These are phyloP conservation scores for Scartelaos histophorus DNA, from an alignment of 2,113 vertebrate genomes.

Conservation along the genomic window DNA sequence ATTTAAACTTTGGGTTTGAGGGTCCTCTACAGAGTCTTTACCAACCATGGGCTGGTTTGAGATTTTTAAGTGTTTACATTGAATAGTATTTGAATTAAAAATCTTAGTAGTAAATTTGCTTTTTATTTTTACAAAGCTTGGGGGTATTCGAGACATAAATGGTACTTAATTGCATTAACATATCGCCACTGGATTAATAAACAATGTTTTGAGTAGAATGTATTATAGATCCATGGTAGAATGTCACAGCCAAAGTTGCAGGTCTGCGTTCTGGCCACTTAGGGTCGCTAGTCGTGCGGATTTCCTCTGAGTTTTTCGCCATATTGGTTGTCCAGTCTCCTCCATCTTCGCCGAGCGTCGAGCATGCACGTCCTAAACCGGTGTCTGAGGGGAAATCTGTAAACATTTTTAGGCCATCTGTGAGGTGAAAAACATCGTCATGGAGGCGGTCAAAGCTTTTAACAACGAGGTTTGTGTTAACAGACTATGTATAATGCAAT, in stretches of 20 bases:
- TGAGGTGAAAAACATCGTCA: constrained; percentile 55
- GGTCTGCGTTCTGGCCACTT: constrained; percentile 16
- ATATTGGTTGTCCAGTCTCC: constrained; percentile 74
- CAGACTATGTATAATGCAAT: constrained; percentile 3
- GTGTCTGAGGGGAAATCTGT: constrained; percentile 58
- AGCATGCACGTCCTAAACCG: constrained; percentile 69
- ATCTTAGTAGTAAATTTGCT: too few species aligned
- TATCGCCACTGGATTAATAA: too few species aligned
- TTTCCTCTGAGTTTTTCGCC: constrained; percentile 64
- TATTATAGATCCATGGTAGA: too few species aligned
- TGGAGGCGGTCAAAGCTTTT: constrained; percentile 85
- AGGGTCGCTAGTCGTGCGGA: constrained; percentile 44
- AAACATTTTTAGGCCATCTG: constrained; percentile 47
- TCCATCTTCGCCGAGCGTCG: constrained; percentile 71
- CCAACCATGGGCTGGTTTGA: too few species aligned
- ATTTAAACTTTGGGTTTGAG: neutral
- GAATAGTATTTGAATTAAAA: too few species aligned
- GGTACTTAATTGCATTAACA: too few species aligned
- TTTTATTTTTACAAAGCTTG: too few species aligned
- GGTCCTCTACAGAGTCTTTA: neutral
- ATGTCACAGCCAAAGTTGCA: neutral
- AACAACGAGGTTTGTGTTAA: constrained; percentile 81
- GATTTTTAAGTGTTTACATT: too few species aligned
- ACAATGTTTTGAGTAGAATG: neutral
- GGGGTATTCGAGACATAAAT: too few species aligned